Evolutionary conservation across 2,797 vertebrate species (phyloP).

Genomic region (Pyrocephalus nanus): DNA sequence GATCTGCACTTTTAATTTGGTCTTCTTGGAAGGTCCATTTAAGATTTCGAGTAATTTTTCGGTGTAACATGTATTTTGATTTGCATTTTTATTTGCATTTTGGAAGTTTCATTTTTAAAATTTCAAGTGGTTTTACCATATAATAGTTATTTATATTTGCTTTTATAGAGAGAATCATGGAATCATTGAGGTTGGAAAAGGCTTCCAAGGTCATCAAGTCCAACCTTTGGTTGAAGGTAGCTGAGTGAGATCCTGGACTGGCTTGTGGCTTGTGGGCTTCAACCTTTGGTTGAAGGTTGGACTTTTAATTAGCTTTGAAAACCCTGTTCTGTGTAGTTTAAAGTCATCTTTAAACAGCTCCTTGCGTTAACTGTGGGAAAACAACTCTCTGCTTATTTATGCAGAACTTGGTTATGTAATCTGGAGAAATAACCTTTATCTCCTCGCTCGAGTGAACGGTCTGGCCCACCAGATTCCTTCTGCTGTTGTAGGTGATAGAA

Average conservation of each 20-base stretch:
- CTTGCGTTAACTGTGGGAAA: background rate
- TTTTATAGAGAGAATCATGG: background rate
- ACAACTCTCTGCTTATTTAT: background rate
- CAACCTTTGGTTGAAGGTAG: background rate
- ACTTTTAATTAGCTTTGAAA: background rate
- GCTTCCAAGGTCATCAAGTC: background rate
- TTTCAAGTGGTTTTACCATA: background rate
- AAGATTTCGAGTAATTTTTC: background rate
- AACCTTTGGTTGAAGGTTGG: background rate
- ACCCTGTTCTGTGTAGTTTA: background rate
- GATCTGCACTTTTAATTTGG: background rate
- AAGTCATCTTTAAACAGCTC: background rate
- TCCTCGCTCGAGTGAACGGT: background rate
- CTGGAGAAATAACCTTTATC: background rate
- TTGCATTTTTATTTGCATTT: background rate
- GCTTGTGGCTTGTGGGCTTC: too few species aligned
- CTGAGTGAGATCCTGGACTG: too few species aligned
- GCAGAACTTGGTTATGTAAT: background rate
- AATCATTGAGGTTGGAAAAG: background rate
- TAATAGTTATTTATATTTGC: background rate
- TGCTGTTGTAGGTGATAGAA: background rate
- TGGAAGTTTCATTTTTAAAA: background rate
- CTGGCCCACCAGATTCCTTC: background rate
- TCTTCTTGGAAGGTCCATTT: background rate
- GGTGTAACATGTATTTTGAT: background rate